Percentiles rank a stretch among this genome's conserved stretches.
These are phyloP conservation scores for Sarotherodon lohbergeri DNA, from an alignment of 2,113 vertebrate genomes.

Conservation along the genomic window DNA sequence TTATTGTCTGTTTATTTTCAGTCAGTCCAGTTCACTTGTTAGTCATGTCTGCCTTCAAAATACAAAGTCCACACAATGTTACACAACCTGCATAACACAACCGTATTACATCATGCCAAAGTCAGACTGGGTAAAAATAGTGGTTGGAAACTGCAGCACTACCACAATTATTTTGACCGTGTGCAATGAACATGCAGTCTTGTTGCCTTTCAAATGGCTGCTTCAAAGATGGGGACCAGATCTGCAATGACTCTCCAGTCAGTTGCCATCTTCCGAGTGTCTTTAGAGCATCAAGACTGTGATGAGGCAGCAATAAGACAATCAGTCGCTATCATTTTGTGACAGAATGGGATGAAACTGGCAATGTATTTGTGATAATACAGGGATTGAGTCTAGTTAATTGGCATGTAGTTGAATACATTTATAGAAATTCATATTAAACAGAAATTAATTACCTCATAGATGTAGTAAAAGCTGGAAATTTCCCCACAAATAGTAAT, in stretches of 20 bases:
- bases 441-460: neutral
- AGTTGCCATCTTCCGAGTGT: neutral
- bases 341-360: neutral
- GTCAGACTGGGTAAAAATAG: neutral
- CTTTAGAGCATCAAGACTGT: neutral
- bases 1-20: neutral
- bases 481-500: neutral
- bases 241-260: neutral
- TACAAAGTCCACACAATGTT: neutral
- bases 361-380: neutral
- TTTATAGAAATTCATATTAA: neutral
- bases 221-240: neutral
- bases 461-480: fast-evolving
- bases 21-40: neutral
- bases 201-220: neutral
- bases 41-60: neutral
- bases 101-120: neutral
- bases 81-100: neutral
- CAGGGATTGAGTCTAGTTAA: neutral
- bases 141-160: neutral
- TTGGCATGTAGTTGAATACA: neutral
- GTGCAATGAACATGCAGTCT: neutral
- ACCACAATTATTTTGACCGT: neutral
- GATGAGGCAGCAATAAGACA: neutral
- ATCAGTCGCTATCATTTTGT: neutral